phyloP scores from a whole-genome alignment of 2,888 invertebrate genomes.

The Eupithecia inturbata region DNA sequence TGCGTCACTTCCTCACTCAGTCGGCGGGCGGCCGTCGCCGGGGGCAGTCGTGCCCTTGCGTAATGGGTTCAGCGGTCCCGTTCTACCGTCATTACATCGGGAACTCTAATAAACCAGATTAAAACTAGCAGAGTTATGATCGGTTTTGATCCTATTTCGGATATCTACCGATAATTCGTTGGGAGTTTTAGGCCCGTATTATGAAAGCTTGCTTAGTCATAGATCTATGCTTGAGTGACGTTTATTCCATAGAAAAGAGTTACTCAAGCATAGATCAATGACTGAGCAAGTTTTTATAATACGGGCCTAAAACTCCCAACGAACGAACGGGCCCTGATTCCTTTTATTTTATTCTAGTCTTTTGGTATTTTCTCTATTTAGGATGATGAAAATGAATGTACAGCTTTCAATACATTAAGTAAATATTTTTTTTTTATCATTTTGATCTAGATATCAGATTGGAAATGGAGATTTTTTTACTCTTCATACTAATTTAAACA shows the following conservation, averaged over 20 bases:
- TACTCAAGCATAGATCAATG: too few species aligned
- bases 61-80: conserved; percentile 70
- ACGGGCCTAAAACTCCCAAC: too few species aligned
- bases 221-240: too few species aligned
- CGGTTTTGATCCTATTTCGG: not conserved
- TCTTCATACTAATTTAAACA: too few species aligned
- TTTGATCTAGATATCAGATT: not conserved
- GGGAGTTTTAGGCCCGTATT: too few species aligned
- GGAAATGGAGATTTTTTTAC: not conserved
- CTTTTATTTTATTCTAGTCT: not conserved
- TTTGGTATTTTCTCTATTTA: not conserved
- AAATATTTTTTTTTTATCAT: not conserved
- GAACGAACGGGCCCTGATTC: too few species aligned
- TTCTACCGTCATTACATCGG: conserved; percentile 58
- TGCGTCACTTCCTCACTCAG: conserved; percentile 73
- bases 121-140: conserved; percentile 41
- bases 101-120: conserved; percentile 55
- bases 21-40: conserved; percentile 68
- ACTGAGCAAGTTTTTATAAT: too few species aligned
- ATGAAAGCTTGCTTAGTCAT: too few species aligned
- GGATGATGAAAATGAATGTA: not conserved
- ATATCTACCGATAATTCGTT: not conserved
- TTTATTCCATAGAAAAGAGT: too few species aligned
- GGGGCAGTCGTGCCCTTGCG: conserved; percentile 70
- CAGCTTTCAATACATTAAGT: not conserved